A percentile compares a stretch with the other conserved stretches of the same genome.
These are phyloP conservation scores for Prolemur simus DNA, from an alignment of 2,113 vertebrate species.

Conservation along the genomic window DNA sequence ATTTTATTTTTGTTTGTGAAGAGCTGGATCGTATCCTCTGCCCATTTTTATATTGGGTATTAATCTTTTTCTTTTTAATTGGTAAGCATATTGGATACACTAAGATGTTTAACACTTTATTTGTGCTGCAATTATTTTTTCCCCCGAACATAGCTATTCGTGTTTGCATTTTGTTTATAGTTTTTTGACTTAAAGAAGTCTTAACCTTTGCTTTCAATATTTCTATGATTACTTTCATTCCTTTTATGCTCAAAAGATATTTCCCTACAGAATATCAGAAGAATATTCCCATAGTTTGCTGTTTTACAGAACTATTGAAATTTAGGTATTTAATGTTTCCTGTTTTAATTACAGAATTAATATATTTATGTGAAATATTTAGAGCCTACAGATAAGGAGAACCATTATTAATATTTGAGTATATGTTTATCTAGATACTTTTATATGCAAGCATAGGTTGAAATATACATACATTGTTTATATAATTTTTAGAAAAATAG, in stretches of 20 bases:
- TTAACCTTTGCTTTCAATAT: neutral
- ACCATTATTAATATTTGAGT: neutral
- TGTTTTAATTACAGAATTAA: constrained; percentile 17
- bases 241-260: neutral
- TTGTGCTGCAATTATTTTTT: neutral
- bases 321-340: neutral
- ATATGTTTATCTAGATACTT: neutral
- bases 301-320: neutral
- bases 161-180: neutral
- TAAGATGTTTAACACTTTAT: neutral
- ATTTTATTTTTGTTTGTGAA: neutral
- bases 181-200: neutral
- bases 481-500: constrained; percentile 28
- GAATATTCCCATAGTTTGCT: neutral
- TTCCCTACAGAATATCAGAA: neutral
- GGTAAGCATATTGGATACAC: neutral
- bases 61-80: neutral
- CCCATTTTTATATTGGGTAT: neutral
- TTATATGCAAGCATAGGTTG: neutral
- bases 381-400: neutral
- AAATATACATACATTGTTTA: neutral
- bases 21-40: neutral
- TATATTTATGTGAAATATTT: neutral
- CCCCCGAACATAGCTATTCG: neutral
- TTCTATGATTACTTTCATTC: neutral